A percentile compares a stretch with the other conserved stretches of the same genome.
phyloP scores from a whole-genome alignment of 2,888 invertebrate genomes.

The Agriopis marginaria region DNA sequence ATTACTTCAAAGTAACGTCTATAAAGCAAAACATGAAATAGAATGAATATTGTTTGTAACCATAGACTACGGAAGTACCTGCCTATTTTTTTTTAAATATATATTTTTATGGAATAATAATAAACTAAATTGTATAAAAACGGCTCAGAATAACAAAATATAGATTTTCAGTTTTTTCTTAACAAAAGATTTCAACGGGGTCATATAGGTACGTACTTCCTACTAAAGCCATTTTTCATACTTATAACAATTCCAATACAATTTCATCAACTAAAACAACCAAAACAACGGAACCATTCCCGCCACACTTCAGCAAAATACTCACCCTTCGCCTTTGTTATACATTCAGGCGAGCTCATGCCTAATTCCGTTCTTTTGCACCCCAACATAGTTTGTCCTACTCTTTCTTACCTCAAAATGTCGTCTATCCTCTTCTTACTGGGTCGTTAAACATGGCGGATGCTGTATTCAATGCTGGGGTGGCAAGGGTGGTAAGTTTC shows the following conservation, averaged over 20 bases:
- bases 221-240: not conserved
- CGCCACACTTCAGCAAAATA: conserved; percentile 45
- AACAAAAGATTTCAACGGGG: conserved; percentile 6
- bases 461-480: conserved; percentile 67
- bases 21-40: too few species aligned
- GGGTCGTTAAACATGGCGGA: conserved; percentile 76
- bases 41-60: too few species aligned
- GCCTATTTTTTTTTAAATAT: too few species aligned
- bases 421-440: conserved; percentile 49
- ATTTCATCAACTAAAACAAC: conserved; percentile 6
- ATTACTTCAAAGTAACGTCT: too few species aligned
- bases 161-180: not conserved
- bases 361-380: conserved; percentile 63
- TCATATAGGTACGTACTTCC: not conserved
- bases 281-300: conserved; percentile 1
- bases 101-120: too few species aligned
- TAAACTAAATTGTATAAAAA: too few species aligned
- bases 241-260: not conserved
- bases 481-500: conserved; percentile 59
- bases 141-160: too few species aligned
- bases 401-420: conserved; percentile 28
- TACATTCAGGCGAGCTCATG: conserved; percentile 64
- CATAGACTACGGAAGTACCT: too few species aligned
- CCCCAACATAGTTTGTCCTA: conserved; percentile 56
- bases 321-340: conserved; percentile 65